A percentile compares a stretch with the other conserved stretches of the same genome.
These are phyloP conservation scores for Monopis laevigella DNA, from an alignment of 2,888 invertebrate species.

Conservation along the genomic window DNA sequence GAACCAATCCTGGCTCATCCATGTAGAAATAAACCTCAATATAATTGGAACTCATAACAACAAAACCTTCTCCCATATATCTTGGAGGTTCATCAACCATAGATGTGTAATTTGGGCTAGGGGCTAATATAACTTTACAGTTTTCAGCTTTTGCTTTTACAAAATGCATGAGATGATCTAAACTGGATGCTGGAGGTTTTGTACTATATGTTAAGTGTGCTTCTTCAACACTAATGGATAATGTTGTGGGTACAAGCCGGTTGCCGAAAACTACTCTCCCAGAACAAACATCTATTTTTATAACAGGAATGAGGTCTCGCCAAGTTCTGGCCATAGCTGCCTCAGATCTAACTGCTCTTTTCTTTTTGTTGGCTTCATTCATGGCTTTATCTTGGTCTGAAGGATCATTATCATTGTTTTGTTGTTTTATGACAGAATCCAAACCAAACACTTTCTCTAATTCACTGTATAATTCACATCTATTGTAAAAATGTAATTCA, in stretches of 20 bases:
- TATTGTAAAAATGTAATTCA: conserved; percentile 95
- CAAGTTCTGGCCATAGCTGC: conserved; percentile 90
- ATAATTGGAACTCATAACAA: conserved; percentile 94
- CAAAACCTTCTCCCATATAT: conserved; percentile 99
- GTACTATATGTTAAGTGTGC: conserved; percentile 95
- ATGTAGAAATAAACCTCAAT: conserved; percentile 96
- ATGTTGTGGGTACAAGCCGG: conserved; percentile 90
- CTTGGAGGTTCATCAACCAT: conserved; percentile 92
- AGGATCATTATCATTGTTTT: conserved; percentile 62
- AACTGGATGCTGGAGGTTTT: conserved; percentile 91
- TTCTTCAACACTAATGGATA: conserved; percentile 93
- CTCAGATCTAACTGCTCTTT: conserved; percentile 72
- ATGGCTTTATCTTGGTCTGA: conserved; percentile 66
- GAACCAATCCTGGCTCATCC: conserved; percentile 95
- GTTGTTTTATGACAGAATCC: conserved; percentile 79
- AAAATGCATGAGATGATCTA: conserved; percentile 96
- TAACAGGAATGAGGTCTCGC: conserved; percentile 96
- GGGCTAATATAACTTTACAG: conserved; percentile 94
- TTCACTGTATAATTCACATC: conserved; percentile 85
- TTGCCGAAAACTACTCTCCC: conserved; percentile 96
- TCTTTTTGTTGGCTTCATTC: conserved; percentile 71
- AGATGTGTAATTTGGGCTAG: conserved; percentile 93
- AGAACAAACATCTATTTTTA: conserved; percentile 92
- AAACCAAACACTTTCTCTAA: conserved; percentile 90
- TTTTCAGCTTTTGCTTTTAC: conserved; percentile 95